Conservation (phyloP, 2,888 invertebrate genomes). For the Aporophyla lueneburgensis region DNA sequence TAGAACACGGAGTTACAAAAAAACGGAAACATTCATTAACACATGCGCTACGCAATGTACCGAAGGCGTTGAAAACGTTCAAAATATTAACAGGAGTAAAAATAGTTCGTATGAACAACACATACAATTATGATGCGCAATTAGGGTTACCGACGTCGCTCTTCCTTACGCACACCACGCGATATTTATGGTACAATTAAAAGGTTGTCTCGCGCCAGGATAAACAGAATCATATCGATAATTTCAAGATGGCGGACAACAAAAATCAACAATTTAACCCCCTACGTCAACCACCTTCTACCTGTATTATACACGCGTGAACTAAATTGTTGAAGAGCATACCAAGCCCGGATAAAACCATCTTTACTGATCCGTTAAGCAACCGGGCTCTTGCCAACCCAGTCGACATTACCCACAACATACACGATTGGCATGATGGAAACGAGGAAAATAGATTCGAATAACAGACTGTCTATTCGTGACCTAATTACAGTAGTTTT, state of each 20-base stretch:
- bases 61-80: slow-evolving; percentile 59
- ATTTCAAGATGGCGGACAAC: background rate
- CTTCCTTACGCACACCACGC: background rate
- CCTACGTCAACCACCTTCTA: background rate
- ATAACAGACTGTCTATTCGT: slow-evolving; percentile 43
- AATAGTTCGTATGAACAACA: slow-evolving; percentile 35
- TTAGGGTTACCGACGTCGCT: background rate
- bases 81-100: slow-evolving; percentile 54
- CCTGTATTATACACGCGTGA: background rate
- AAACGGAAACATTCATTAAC: slow-evolving; percentile 71
- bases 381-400: background rate
- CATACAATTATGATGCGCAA: slow-evolving; percentile 35
- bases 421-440: slow-evolving; percentile 24
- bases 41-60: slow-evolving; percentile 60
- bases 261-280: background rate
- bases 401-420: slow-evolving; percentile 1
- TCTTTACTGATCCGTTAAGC: background rate
- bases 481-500: slow-evolving; percentile 47
- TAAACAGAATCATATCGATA: background rate
- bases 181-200: slow-evolving; percentile 1
- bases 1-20: slow-evolving; percentile 33
- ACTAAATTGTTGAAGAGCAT: background rate
- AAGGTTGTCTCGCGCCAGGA: background rate
- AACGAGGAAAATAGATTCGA: slow-evolving; percentile 42
- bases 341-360: background rate